These are phyloP conservation scores for Sceliomorpha sp. DNA, from an alignment of 2,888 invertebrate genomes.

Conservation along the genomic window DNA sequence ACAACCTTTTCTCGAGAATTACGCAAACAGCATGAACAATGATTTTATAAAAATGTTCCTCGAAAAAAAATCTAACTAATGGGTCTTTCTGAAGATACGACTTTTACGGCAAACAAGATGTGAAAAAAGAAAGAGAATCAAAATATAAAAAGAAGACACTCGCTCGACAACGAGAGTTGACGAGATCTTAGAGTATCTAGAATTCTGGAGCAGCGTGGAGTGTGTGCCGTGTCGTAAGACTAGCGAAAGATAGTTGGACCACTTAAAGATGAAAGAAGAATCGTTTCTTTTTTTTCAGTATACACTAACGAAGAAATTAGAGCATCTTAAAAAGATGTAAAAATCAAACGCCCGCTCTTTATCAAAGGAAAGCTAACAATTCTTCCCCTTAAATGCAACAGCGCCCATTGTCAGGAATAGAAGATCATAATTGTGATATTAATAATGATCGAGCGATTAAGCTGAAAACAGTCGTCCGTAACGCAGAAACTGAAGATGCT, in stretches of 20 bases:
- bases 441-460: no score
- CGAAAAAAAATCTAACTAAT: constrained; percentile 78
- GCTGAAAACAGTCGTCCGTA: no score
- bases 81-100: constrained; percentile 74
- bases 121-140: constrained; percentile 52
- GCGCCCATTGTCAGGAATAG: no score
- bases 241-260: constrained; percentile 76
- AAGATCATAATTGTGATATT: no score
- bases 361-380: no score
- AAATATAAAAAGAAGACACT: constrained; percentile 55
- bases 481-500: constrained; percentile 18
- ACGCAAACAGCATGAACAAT: constrained; percentile 66
- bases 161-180: constrained; percentile 57
- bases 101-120: constrained; percentile 74
- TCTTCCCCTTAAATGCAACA: no score
- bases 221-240: constrained; percentile 72
- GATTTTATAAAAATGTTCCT: constrained; percentile 62
- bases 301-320: constrained; percentile 75
- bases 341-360: constrained; percentile 49
- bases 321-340: constrained; percentile 58
- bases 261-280: constrained; percentile 72
- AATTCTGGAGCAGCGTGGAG: constrained; percentile 76
- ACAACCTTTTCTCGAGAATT: constrained; percentile 22
- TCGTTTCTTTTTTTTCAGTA: constrained; percentile 72
- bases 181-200: constrained; percentile 73